Evolutionary conservation across 1,140 invertebrate species (phyloP).

Genomic region (Nasonia longicornis): DNA sequence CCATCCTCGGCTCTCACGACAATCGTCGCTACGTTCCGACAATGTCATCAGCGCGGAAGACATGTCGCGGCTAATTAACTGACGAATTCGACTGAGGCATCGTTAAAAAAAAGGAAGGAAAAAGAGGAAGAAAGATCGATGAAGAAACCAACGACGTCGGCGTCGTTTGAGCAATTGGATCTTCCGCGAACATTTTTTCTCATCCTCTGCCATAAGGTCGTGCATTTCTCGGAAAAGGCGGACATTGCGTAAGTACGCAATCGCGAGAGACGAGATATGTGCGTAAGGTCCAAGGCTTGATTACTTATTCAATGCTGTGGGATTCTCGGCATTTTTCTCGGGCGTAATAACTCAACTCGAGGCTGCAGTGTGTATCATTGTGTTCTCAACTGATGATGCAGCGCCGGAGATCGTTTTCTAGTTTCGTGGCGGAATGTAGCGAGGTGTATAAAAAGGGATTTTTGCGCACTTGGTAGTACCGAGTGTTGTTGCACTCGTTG

Average conservation of each 20-base stretch:
- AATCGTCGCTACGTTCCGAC: not conserved
- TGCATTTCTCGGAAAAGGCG: not conserved
- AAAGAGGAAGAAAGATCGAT: not conserved
- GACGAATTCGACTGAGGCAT: conserved; percentile 27
- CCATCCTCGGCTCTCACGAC: not conserved
- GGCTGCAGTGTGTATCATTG: no score
- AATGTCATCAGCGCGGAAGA: not conserved
- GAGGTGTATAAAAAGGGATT: no score
- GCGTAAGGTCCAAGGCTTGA: not conserved
- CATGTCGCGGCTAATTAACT: conserved; percentile 17
- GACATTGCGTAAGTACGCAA: conserved; percentile 12
- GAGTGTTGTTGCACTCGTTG: not conserved
- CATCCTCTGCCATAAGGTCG: not conserved
- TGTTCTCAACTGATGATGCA: no score
- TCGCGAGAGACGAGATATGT: not conserved
- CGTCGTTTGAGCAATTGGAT: conserved; percentile 9
- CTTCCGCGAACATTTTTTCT: conserved; percentile 5
- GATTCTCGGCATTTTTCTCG: conserved; percentile 20
- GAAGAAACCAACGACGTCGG: not conserved
- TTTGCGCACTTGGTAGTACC: no score
- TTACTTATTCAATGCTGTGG: not conserved
- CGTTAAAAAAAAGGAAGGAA: not conserved
- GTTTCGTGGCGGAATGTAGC: no score
- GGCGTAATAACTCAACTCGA: no score
- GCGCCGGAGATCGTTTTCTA: no score